Conservation (phyloP, 2,888 invertebrate species). For the Desoria tigrina region DNA sequence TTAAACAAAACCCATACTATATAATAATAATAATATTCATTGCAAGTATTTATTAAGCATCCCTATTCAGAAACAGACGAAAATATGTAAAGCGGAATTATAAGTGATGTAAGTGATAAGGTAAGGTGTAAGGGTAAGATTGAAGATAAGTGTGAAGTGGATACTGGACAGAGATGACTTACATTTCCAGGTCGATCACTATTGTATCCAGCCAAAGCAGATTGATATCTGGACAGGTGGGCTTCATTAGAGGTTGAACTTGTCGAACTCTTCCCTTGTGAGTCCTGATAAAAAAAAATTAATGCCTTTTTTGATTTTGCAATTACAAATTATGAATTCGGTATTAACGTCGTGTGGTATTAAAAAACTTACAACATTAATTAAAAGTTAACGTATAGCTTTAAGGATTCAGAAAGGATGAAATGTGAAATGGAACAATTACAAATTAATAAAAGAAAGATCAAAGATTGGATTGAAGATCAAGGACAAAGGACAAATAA, state of each 20-base stretch:
- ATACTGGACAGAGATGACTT: background rate
- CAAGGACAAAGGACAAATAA: background rate
- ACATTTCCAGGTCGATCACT: conserved; percentile 27
- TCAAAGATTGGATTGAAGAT: too few species aligned
- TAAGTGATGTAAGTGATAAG: too few species aligned
- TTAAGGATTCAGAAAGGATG: background rate
- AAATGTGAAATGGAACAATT: too few species aligned
- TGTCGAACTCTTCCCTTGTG: conserved; percentile 67
- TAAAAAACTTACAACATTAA: background rate
- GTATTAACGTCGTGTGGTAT: background rate
- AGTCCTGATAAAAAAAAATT: too few species aligned
- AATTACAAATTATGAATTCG: too few species aligned
- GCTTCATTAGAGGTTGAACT: conserved; percentile 66
- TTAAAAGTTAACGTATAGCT: background rate
- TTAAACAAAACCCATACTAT: background rate
- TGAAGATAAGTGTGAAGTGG: background rate
- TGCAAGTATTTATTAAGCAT: background rate
- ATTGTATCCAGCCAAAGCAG: conserved; percentile 8
- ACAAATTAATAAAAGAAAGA: too few species aligned
- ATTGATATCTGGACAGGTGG: conserved; percentile 29
- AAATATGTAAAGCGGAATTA: too few species aligned
- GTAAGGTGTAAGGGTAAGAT: too few species aligned
- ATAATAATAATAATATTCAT: background rate
- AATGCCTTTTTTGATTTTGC: background rate
- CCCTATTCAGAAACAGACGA: too few species aligned